Evolutionary conservation across 2,797 vertebrate species (phyloP).

Genomic region (Cuniculus paca): DNA sequence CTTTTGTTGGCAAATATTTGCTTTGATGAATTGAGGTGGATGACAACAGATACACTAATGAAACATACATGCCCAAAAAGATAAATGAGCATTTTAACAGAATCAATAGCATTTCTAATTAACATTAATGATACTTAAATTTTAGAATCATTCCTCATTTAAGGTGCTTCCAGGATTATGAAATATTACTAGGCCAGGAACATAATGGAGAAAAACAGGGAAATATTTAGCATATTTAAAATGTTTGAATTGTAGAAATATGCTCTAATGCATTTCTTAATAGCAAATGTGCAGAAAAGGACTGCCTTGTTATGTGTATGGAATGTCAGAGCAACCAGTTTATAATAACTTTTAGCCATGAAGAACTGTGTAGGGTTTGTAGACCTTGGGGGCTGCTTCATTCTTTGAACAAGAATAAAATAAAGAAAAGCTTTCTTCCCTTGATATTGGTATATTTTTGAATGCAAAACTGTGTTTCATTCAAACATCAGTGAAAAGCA

Average conservation of each 20-base stretch:
- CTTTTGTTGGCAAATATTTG: neutral
- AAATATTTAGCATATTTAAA: neutral
- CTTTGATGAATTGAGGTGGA: neutral
- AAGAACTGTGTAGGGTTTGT: neutral
- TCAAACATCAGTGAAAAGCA: conserved; percentile 51
- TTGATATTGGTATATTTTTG: neutral
- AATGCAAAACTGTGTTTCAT: conserved; percentile 31
- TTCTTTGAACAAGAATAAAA: conserved; percentile 45
- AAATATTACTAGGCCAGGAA: neutral
- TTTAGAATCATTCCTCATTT: neutral
- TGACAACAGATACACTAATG: neutral
- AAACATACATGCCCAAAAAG: neutral
- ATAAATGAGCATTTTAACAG: conserved; percentile 5
- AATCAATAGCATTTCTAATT: neutral
- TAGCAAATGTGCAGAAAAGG: neutral
- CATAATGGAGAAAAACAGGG: neutral
- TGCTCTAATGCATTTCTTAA: neutral
- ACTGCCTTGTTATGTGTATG: neutral
- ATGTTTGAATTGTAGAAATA: neutral
- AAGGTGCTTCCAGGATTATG: neutral
- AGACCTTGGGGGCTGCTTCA: neutral
- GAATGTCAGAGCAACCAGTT: conserved; percentile 23
- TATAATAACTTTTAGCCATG: conserved; percentile 7
- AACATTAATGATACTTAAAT: neutral
- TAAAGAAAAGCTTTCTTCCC: conserved; percentile 39